These are phyloP conservation scores for Pectinophora gossypiella DNA, from an alignment of 1,140 invertebrate species.

Conservation along the genomic window DNA sequence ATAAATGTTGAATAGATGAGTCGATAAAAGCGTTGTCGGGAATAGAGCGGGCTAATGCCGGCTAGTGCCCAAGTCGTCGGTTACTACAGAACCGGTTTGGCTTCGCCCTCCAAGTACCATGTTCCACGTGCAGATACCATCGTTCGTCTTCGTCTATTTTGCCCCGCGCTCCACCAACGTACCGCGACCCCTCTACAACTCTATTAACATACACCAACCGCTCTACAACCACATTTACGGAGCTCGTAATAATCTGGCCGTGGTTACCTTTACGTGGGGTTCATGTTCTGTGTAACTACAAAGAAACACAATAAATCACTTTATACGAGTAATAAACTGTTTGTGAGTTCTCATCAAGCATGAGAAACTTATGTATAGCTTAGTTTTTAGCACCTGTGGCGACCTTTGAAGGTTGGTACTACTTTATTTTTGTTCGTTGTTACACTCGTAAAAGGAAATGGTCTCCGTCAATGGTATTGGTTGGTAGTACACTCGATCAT, in stretches of 20 bases:
- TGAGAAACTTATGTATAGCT: background rate
- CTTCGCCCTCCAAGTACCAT: constrained; percentile 40
- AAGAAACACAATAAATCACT: constrained; percentile 3
- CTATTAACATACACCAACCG: constrained; percentile 7
- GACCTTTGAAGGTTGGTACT: constrained; percentile 1
- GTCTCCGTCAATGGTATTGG: no score
- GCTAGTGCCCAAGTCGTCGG: constrained; percentile 56
- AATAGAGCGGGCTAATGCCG: constrained; percentile 6
- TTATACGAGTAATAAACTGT: constrained; percentile 4
- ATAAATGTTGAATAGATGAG: background rate
- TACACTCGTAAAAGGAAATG: no score
- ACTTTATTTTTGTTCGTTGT: no score
- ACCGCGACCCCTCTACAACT: constrained; percentile 16
- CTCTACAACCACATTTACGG: background rate
- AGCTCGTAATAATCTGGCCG: constrained; percentile 12
- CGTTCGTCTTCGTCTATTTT: constrained; percentile 61
- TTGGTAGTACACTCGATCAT: no score
- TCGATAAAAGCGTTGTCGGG: background rate
- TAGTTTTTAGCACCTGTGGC: background rate
- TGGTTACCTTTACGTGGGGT: constrained; percentile 1
- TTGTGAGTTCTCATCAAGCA: background rate
- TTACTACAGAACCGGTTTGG: constrained; percentile 57
- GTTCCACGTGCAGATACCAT: constrained; percentile 55
- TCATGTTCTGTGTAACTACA: background rate
- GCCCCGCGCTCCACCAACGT: constrained; percentile 19